phyloP scores from a whole-genome alignment of 2,113 vertebrate species.

The Syrrhaptes paradoxus region DNA sequence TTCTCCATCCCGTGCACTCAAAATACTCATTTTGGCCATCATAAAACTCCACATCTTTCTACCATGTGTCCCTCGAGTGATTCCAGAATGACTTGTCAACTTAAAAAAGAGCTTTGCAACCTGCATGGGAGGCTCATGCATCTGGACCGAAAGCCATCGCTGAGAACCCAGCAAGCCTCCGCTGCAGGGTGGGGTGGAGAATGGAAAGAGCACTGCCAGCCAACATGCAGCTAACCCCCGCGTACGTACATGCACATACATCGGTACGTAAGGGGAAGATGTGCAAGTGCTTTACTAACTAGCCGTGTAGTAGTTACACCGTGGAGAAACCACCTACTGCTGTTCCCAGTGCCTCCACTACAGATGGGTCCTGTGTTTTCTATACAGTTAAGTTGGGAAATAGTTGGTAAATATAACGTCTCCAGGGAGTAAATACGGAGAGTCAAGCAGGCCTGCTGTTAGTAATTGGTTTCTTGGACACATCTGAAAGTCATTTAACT shows the following conservation, averaged over 20 bases:
- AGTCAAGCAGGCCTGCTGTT: not conserved
- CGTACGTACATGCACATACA: fast-evolving
- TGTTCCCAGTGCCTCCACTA: not conserved
- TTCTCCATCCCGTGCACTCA: not conserved
- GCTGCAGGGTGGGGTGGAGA: not conserved
- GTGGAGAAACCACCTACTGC: not conserved
- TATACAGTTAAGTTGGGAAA: not conserved
- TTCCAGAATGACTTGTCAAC: not conserved
- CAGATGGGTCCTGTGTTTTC: not conserved
- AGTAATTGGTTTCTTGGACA: conserved; percentile 21
- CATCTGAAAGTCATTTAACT: conserved; percentile 53
- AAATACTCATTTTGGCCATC: not conserved
- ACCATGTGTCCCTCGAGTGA: fast-evolving
- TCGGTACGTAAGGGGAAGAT: not conserved
- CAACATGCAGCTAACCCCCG: not conserved
- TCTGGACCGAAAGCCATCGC: not conserved
- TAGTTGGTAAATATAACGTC: not conserved
- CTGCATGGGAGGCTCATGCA: not conserved
- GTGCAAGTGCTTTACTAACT: not conserved
- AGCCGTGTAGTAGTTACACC: fast-evolving
- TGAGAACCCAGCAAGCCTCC: not conserved
- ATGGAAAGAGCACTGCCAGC: not conserved
- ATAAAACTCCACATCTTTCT: not conserved
- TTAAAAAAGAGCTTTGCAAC: not conserved
- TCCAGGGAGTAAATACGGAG: not conserved